Conservation (phyloP, 2,113 vertebrate genomes). For the Leiothrix lutea region DNA sequence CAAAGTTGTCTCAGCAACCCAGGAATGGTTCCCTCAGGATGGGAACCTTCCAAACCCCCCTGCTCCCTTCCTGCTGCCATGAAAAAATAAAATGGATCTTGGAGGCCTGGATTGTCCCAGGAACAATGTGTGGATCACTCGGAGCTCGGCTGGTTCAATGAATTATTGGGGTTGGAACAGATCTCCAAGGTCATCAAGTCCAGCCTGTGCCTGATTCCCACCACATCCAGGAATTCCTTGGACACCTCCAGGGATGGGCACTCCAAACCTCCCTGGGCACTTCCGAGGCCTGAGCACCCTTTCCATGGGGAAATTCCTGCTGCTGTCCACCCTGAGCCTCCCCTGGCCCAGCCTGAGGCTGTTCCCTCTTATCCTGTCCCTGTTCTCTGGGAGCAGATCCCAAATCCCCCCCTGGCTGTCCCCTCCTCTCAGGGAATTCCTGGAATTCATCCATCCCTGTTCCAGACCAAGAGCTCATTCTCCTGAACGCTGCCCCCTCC, state of each 20-base stretch:
- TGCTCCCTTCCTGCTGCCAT: neutral
- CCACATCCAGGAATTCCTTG: too few relatives aligned
- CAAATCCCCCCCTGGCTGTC: rapidly evolving
- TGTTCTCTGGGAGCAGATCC: neutral
- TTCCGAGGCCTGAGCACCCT: neutral
- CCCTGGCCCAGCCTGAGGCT: neutral
- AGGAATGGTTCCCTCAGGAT: neutral
- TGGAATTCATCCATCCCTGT: neutral
- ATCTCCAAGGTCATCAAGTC: too few relatives aligned
- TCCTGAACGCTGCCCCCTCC: neutral
- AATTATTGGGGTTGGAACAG: neutral
- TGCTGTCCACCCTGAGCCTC: rapidly evolving
- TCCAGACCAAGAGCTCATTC: neutral
- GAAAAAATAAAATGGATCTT: neutral
- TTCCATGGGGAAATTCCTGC: neutral
- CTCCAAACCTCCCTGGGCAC: neutral
- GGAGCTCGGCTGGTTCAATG: neutral
- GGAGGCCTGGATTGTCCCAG: neutral
- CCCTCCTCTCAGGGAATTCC: neutral
- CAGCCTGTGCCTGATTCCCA: too few relatives aligned
- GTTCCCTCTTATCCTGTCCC: neutral
- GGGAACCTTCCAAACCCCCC: neutral
- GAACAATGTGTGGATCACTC: rapidly evolving
- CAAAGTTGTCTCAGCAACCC: neutral
- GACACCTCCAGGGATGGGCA: too few relatives aligned